Conservation (phyloP, 2,113 vertebrate species). For the Miniopterus natalensis region DNA sequence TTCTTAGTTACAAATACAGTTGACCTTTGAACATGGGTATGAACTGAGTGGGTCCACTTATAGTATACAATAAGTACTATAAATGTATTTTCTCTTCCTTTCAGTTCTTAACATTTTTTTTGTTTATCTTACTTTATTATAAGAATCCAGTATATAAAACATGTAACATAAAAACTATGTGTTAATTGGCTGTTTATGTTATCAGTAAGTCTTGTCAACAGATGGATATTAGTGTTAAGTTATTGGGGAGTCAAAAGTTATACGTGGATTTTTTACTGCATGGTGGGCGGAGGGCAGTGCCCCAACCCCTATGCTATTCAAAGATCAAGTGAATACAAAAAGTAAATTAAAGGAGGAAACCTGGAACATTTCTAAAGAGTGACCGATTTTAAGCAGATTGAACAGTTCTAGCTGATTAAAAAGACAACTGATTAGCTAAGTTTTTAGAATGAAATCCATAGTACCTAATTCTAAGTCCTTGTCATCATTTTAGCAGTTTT, state of each 20-base stretch:
- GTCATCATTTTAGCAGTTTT: neutral
- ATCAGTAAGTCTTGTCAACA: neutral
- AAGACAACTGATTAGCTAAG: neutral
- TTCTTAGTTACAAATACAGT: conserved; percentile 28
- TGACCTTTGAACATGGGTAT: neutral
- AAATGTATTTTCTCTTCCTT: neutral
- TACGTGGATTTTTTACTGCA: neutral
- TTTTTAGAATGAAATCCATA: conserved; percentile 46
- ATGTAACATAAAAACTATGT: neutral
- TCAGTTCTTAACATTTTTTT: neutral
- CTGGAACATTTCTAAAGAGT: neutral
- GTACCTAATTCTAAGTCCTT: conserved; percentile 42
- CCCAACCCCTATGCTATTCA: neutral
- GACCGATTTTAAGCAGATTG: conserved; percentile 24
- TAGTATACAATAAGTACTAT: neutral
- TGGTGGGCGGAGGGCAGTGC: neutral
- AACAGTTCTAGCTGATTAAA: conserved; percentile 53
- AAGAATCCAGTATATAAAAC: neutral
- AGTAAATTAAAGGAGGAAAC: neutral
- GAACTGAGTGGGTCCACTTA: neutral
- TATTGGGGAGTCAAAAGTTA: neutral
- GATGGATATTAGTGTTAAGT: no score
- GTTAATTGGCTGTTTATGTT: neutral
- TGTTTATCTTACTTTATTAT: neutral
- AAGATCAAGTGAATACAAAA: neutral